Evolutionary conservation across 2,797 vertebrate species (phyloP).

Genomic region (Takifugu ocellatus): DNA sequence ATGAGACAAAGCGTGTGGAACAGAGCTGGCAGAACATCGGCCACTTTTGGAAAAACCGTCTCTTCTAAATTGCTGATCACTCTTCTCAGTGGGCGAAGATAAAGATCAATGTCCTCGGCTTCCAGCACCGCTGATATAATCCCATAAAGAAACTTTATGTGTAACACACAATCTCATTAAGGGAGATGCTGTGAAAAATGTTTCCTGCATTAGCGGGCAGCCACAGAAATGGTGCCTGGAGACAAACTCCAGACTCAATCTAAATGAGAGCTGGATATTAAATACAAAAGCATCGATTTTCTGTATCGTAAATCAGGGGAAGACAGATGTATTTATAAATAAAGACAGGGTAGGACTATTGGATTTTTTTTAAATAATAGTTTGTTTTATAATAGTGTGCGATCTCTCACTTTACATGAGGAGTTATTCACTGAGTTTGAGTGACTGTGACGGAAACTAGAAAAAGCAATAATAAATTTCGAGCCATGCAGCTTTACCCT

Average conservation of each 20-base stretch:
- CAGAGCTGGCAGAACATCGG: conserved; percentile 77
- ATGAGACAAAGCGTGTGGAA: conserved; percentile 87
- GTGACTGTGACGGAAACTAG: not conserved
- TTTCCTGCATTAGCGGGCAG: too few species aligned
- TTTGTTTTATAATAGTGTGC: too few species aligned
- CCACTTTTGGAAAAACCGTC: conserved; percentile 72
- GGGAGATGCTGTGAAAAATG: too few species aligned
- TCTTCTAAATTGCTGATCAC: conserved; percentile 74
- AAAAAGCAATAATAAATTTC: conserved; percentile 7
- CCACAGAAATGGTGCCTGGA: too few species aligned
- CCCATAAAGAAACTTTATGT: not conserved
- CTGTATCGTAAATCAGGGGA: too few species aligned
- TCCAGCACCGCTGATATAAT: conserved; percentile 69
- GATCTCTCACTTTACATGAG: too few species aligned
- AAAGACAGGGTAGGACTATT: too few species aligned
- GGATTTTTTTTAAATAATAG: too few species aligned
- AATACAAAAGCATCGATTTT: too few species aligned
- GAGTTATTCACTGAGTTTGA: not conserved
- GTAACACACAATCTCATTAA: not conserved
- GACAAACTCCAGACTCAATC: too few species aligned
- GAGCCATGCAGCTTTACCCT: conserved; percentile 48
- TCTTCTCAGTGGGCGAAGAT: conserved; percentile 73
- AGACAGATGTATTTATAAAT: too few species aligned
- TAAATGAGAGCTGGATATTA: too few species aligned
- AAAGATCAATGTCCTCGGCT: conserved; percentile 72